These are phyloP conservation scores for Thalassaphorura encarpata DNA, from an alignment of 1,140 invertebrate genomes.

Conservation along the genomic window DNA sequence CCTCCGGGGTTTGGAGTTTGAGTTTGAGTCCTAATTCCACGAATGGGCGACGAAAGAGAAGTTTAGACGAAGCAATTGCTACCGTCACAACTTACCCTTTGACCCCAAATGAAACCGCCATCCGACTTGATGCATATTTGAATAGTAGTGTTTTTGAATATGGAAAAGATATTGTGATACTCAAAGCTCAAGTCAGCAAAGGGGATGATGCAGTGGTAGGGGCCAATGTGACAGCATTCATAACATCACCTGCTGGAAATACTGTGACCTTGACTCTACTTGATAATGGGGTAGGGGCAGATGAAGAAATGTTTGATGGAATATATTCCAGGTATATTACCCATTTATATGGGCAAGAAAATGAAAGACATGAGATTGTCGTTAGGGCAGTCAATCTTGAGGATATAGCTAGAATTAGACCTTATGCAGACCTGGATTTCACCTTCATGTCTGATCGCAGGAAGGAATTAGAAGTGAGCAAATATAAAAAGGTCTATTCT, in stretches of 20 bases:
- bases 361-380: no score
- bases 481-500: neutral
- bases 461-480: neutral
- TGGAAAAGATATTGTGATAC: no score
- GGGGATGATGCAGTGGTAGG: neutral
- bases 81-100: no score
- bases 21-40: no score
- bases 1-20: no score
- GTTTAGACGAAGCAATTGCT: no score
- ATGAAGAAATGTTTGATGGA: conserved; percentile 29
- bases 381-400: neutral
- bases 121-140: no score
- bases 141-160: no score
- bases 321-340: conserved; percentile 32
- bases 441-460: neutral
- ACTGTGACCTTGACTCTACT: conserved; percentile 20
- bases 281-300: conserved; percentile 32
- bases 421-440: neutral
- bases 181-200: neutral
- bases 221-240: conserved; percentile 16
- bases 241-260: conserved; percentile 19
- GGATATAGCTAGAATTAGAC: neutral
- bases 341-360: neutral
- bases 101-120: no score
- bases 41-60: no score